Conservation (phyloP, 2,113 vertebrate genomes). For the human (Homo sapiens) region DNA sequence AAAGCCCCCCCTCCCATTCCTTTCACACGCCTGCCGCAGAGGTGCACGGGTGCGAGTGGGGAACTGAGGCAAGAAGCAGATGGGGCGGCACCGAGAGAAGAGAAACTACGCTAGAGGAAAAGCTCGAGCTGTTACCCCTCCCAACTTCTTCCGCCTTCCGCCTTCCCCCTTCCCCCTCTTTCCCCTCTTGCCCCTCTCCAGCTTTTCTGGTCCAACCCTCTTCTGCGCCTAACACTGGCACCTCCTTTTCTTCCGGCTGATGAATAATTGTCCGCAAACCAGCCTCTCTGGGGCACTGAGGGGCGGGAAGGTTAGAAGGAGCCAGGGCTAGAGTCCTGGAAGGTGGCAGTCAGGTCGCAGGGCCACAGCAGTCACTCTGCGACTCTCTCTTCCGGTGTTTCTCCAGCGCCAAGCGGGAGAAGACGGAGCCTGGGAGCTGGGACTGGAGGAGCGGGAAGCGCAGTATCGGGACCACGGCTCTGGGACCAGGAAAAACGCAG, state of each 20-base stretch:
- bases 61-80: not conserved
- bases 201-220: not conserved
- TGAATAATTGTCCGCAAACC: no score
- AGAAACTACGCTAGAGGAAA: not conserved
- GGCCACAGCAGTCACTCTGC: not conserved
- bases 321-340: not conserved
- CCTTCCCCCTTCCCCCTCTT: accelerated
- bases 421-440: not conserved
- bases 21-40: not conserved
- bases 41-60: not conserved
- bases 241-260: not conserved
- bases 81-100: not conserved
- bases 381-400: not conserved
- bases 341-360: not conserved
- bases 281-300: accelerated
- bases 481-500: not conserved
- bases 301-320: not conserved
- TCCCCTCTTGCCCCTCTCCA: not conserved
- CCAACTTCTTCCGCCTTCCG: accelerated
- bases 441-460: no score
- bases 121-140: not conserved
- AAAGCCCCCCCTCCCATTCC: not conserved
- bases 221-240: accelerated
- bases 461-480: not conserved
- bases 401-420: no score